A percentile compares a stretch with the other conserved stretches of the same genome.
These are phyloP conservation scores for Erebia palarica DNA, from an alignment of 2,888 invertebrate genomes.

Conservation along the genomic window DNA sequence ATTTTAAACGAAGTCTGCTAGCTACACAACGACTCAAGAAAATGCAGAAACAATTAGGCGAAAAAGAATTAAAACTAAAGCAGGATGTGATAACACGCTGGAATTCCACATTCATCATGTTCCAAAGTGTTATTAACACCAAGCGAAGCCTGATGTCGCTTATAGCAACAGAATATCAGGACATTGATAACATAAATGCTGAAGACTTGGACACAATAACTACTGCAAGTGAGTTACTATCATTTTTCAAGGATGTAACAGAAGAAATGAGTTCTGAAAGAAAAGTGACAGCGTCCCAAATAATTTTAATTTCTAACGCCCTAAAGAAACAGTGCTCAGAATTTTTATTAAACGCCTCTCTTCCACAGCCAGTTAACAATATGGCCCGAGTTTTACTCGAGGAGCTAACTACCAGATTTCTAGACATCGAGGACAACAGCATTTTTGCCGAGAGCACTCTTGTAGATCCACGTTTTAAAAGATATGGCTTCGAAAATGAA, in stretches of 20 bases:
- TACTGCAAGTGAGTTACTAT: slow-evolving; percentile 5
- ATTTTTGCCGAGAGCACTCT: slow-evolving; percentile 31
- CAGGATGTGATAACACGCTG: slow-evolving; percentile 43
- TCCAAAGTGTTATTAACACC: slow-evolving; percentile 32
- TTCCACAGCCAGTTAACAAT: too few species aligned
- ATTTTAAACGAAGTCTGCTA: not conserved
- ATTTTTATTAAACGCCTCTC: too few species aligned
- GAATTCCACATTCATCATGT: slow-evolving; percentile 45
- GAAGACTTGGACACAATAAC: slow-evolving; percentile 8
- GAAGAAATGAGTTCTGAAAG: slow-evolving; percentile 22
- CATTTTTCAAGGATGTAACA: slow-evolving; percentile 21
- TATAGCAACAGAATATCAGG: not conserved
- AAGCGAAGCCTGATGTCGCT: slow-evolving; percentile 28
- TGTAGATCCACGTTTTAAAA: slow-evolving; percentile 33
- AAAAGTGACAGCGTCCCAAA: slow-evolving; percentile 14
- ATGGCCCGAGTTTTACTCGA: not conserved
- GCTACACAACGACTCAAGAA: too few species aligned
- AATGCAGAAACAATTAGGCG: slow-evolving; percentile 32
- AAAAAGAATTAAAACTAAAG: slow-evolving; percentile 42
- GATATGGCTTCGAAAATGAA: slow-evolving; percentile 19
- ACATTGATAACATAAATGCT: not conserved
- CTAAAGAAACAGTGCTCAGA: slow-evolving; percentile 7
- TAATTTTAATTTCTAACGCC: slow-evolving; percentile 23
- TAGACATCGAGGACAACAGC: slow-evolving; percentile 22
- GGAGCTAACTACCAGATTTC: slow-evolving; percentile 9